Evolutionary conservation across 2,113 vertebrate species (phyloP).

Genomic region (Hymenochirus boettgeri): DNA sequence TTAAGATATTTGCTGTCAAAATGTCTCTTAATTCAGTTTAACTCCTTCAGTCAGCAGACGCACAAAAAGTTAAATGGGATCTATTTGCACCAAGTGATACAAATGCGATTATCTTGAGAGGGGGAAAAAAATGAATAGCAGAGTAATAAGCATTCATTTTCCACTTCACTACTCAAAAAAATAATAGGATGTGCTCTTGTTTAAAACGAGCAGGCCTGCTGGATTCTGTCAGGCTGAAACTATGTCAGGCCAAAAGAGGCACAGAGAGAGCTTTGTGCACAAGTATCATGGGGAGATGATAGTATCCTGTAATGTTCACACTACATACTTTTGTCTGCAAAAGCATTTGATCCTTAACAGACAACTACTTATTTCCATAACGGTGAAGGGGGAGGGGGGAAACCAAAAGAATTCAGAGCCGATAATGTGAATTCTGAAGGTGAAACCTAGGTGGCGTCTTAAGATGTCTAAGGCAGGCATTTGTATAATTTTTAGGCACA

Average conservation of each 20-base stretch:
- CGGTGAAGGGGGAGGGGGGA: slow-evolving; percentile 61
- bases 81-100: slow-evolving; percentile 23
- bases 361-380: slow-evolving; percentile 75
- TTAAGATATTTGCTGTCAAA: neutral
- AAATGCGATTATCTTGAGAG: slow-evolving; percentile 18
- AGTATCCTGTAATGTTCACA: slow-evolving; percentile 69
- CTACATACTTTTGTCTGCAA: slow-evolving; percentile 76
- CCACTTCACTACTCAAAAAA: slow-evolving; percentile 88
- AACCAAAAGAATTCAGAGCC: slow-evolving; percentile 63
- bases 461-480: slow-evolving; percentile 64
- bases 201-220: slow-evolving; percentile 73
- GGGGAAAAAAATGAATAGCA: slow-evolving; percentile 18
- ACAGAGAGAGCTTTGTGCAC: slow-evolving; percentile 70
- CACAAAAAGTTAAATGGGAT: slow-evolving; percentile 17
- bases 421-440: slow-evolving; percentile 74
- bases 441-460: slow-evolving; percentile 65
- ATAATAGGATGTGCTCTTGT: slow-evolving; percentile 75
- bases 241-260: slow-evolving; percentile 77
- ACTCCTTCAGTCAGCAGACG: slow-evolving; percentile 1
- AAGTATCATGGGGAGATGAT: slow-evolving; percentile 69
- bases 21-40: slow-evolving; percentile 43
- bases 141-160: slow-evolving; percentile 80
- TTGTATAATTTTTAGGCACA: slow-evolving; percentile 57
- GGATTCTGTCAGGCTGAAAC: slow-evolving; percentile 75
- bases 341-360: slow-evolving; percentile 79